phyloP scores from a whole-genome alignment of 2,888 invertebrate genomes.

The Nephrotoma guestfalica region DNA sequence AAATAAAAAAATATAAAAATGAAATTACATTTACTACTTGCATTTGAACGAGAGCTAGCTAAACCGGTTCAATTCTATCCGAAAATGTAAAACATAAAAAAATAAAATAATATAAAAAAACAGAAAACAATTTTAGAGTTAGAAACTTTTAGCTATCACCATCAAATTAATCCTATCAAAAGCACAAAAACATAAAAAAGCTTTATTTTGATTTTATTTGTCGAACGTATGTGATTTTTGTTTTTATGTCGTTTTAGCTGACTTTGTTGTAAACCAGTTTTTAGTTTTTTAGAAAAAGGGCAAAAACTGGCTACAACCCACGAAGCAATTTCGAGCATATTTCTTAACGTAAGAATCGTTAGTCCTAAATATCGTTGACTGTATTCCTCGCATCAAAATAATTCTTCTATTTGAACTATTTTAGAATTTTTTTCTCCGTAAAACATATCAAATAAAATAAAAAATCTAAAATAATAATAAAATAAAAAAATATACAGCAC shows the following conservation, averaged over 20 bases:
- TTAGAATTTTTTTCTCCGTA: not conserved
- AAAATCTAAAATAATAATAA: not conserved
- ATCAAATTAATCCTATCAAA: not conserved
- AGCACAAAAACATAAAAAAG: not conserved
- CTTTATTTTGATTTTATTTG: not conserved
- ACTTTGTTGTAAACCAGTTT: not conserved
- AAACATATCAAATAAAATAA: not conserved
- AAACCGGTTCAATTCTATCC: not conserved
- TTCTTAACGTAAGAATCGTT: not conserved
- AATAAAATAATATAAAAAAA: not conserved
- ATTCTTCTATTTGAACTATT: not conserved
- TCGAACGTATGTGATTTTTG: not conserved
- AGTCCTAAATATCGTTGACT: not conserved
- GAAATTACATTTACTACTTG: not conserved
- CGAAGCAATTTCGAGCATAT: not conserved
- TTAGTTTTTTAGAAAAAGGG: not conserved
- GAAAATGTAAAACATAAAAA: not conserved
- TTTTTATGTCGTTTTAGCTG: not conserved
- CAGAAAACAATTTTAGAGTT: not conserved
- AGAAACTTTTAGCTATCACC: not conserved
- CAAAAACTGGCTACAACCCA: not conserved
- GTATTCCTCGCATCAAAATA: not conserved
- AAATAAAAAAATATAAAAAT: not conserved
- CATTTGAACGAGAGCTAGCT: not conserved
- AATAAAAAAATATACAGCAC: not conserved